A percentile compares a stretch with the other conserved stretches of the same genome.
Evolutionary conservation across 2,888 invertebrate genomes (phyloP).

Genomic region (Brachyopa scutellaris): DNA sequence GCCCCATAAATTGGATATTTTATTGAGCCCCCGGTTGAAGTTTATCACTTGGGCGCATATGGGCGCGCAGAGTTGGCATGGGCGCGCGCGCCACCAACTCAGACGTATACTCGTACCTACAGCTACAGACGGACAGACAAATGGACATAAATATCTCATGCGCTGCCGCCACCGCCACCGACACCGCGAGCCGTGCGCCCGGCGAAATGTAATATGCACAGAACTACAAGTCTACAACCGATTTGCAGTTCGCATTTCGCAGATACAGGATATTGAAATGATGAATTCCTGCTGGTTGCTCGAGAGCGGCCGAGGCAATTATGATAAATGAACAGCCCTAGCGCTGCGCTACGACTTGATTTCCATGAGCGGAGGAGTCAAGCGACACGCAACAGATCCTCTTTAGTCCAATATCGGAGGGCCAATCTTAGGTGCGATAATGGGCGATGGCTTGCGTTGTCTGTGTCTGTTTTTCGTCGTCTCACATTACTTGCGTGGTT

Average conservation of each 20-base stretch:
- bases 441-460: constrained; percentile 63
- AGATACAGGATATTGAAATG: constrained; percentile 69
- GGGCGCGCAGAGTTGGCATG: constrained; percentile 60
- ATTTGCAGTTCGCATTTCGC: constrained; percentile 27
- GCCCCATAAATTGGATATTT: constrained; percentile 75
- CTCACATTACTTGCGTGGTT: constrained; percentile 59
- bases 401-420: constrained; percentile 35
- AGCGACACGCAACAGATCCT: constrained; percentile 1
- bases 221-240: constrained; percentile 43
- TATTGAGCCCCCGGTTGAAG: constrained; percentile 75
- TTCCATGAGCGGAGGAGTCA: constrained; percentile 27
- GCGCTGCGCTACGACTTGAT: constrained; percentile 61
- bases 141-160: constrained; percentile 68
- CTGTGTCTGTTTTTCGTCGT: constrained; percentile 36
- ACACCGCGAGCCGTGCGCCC: constrained; percentile 10
- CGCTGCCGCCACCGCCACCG: constrained; percentile 31
- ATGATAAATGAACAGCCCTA: constrained; percentile 73
- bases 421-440: constrained; percentile 70
- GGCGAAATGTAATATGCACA: constrained; percentile 63
- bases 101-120: constrained; percentile 1
- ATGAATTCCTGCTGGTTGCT: constrained; percentile 73
- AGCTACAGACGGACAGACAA: constrained; percentile 38
- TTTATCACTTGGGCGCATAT: constrained; percentile 74
- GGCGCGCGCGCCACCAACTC: constrained; percentile 38
- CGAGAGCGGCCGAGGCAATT: constrained; percentile 67